Percentiles rank a stretch among this genome's conserved stretches.
phyloP scores from a whole-genome alignment of 2,113 vertebrate genomes.

The Porphyrio hochstetteri region DNA sequence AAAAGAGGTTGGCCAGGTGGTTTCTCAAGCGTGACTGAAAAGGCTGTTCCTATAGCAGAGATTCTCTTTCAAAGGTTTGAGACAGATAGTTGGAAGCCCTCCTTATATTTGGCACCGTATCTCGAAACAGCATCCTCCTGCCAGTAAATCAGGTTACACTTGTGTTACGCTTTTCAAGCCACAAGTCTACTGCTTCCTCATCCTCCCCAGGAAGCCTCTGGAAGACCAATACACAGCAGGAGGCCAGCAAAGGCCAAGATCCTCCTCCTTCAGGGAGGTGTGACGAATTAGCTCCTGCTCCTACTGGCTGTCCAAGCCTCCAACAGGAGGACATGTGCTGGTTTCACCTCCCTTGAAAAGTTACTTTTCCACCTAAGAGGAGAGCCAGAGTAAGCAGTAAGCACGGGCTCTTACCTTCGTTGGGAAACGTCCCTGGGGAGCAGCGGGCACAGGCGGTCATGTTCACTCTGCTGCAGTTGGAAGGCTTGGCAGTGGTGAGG shows the following conservation, averaged over 20 bases:
- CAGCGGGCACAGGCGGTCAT: constrained; percentile 78
- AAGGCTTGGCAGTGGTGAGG: constrained; percentile 41
- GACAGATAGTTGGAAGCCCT: not conserved
- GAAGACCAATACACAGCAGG: not conserved
- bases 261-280: not conserved
- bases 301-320: not conserved
- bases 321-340: not conserved
- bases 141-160: not conserved
- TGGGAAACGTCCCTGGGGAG: constrained; percentile 76
- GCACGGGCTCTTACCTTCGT: constrained; percentile 58
- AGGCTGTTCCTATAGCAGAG: not conserved
- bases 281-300: not conserved
- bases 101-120: not conserved
- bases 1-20: not conserved
- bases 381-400: rapidly evolving
- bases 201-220: not conserved
- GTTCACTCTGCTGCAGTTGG: constrained; percentile 78
- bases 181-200: not conserved
- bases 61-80: rapidly evolving
- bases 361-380: rapidly evolving
- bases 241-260: not conserved
- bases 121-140: not conserved
- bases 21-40: not conserved
- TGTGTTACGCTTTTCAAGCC: not conserved
- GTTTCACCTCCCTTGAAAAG: not conserved